Percentiles rank a stretch among this genome's conserved stretches.
phyloP scores from a whole-genome alignment of 2,797 vertebrate genomes.

The Synanceia verrucosa region DNA sequence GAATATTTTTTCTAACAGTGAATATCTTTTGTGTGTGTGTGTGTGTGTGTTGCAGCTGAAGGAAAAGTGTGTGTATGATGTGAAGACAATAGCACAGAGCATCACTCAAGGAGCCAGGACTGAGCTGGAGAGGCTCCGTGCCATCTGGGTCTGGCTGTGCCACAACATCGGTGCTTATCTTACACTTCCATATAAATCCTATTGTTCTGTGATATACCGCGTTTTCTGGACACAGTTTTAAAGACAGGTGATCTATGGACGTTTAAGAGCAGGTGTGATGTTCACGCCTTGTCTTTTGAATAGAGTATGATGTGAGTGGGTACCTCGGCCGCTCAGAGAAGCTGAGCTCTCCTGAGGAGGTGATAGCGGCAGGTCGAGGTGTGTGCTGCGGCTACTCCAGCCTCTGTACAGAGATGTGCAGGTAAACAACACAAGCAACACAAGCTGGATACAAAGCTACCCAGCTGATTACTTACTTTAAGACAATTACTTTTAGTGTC shows the following conservation, averaged over 20 bases:
- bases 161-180: constrained; percentile 82
- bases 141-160: constrained; percentile 89
- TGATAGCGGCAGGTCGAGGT: constrained; percentile 79
- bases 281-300: no score
- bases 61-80: constrained; percentile 60
- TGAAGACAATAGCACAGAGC: constrained; percentile 72
- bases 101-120: constrained; percentile 77
- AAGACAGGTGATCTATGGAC: accelerated
- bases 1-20: background rate
- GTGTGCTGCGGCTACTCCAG: constrained; percentile 85
- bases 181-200: background rate
- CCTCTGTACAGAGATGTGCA: constrained; percentile 87
- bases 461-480: background rate
- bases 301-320: constrained; percentile 83
- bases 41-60: constrained; percentile 75
- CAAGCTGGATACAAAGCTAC: background rate
- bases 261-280: background rate
- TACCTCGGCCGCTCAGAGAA: constrained; percentile 82
- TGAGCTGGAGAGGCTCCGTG: constrained; percentile 81
- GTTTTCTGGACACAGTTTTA: background rate
- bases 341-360: constrained; percentile 79
- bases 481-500: background rate
- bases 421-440: constrained; percentile 67
- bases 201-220: background rate
- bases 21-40: background rate